Percentiles rank a stretch among this genome's conserved stretches.
Evolutionary conservation across 2,888 invertebrate genomes (phyloP).

Genomic region (Ichneumoninae sp.): DNA sequence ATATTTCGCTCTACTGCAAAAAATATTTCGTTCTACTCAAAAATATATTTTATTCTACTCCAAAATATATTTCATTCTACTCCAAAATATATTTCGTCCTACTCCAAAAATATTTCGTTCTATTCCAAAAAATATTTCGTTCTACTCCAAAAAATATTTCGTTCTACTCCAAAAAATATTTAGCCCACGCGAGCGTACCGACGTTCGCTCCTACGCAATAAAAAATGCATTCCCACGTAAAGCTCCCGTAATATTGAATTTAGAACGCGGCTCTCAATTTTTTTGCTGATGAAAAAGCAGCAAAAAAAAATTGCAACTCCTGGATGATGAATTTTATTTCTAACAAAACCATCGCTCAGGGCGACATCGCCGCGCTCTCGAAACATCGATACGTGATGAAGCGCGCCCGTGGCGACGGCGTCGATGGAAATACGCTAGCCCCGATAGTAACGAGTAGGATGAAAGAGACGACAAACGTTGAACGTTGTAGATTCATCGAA

Average conservation of each 20-base stretch:
- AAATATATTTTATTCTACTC: too few species aligned
- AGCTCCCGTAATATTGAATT: too few species aligned
- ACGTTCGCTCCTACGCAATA: not conserved
- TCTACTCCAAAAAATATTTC: too few species aligned
- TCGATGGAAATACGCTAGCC: constrained; percentile 33
- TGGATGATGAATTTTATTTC: constrained; percentile 36
- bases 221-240: not conserved
- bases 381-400: constrained; percentile 30
- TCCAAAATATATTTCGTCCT: too few species aligned
- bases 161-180: too few species aligned
- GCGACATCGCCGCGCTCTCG: not conserved
- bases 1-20: too few species aligned
- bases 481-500: constrained; percentile 54
- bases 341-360: constrained; percentile 32
- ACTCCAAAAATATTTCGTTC: too few species aligned
- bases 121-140: too few species aligned
- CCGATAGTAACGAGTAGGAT: constrained; percentile 7
- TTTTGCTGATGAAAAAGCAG: not conserved
- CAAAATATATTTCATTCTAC: too few species aligned
- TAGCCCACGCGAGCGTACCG: too few species aligned
- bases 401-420: constrained; percentile 9
- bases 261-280: too few species aligned
- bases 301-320: constrained; percentile 16
- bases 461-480: constrained; percentile 49
- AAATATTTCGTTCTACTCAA: too few species aligned